Base-by-base conservation (phyloP, 2,113 vertebrate species). In the Perca fluviatilis region DNA sequence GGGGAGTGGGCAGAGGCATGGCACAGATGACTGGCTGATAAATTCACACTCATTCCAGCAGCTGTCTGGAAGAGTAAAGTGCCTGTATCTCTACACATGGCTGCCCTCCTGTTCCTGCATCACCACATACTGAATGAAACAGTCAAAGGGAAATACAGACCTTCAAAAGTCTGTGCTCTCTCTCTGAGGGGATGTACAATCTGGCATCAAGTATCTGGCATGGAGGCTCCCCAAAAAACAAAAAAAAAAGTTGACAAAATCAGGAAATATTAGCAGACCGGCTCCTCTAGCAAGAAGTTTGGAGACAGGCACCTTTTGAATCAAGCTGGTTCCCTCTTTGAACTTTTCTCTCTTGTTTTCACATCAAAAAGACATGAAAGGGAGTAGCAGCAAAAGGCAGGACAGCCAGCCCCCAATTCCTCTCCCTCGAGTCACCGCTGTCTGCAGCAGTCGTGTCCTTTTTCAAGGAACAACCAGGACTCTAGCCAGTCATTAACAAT, bases 21-120 rank as follows among this genome's bases (percentile, higher is more conserved):
- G 91, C 89, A 91, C 90, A 94, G 92, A 93, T 93, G 91, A 93
- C 91, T 94, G 93, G 89, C 91, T 94, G 93, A 95, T 93, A 95
- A 91, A 95, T 94, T 91, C 89, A 87, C 88, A 92, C 92, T 94
- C 91, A 93, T 93, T 94, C 93, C 92, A 90, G 91, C 91, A 93
- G 91, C 92, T 94, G 93, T 94, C 93, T 94, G 88, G 86, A 91
- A 93, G 93, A 92, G 92, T 87, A 91, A 92, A 92, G 90, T 92
- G 89, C 88, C 89, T 85, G 92, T 91, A 92, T 90, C 85, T 89
- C 86, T 90, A 88, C 91, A 93, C 92, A 93, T 93, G 93, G 90
- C 92, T 92, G 88, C 91, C 89, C 91, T 90, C 93, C 91, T 93
- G 93, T 94, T 92, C 88, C 85, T 75, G 84, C 91, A 92, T 92